phyloP scores from a whole-genome alignment of 1,140 invertebrate genomes.

The Heliothis subflexa region DNA sequence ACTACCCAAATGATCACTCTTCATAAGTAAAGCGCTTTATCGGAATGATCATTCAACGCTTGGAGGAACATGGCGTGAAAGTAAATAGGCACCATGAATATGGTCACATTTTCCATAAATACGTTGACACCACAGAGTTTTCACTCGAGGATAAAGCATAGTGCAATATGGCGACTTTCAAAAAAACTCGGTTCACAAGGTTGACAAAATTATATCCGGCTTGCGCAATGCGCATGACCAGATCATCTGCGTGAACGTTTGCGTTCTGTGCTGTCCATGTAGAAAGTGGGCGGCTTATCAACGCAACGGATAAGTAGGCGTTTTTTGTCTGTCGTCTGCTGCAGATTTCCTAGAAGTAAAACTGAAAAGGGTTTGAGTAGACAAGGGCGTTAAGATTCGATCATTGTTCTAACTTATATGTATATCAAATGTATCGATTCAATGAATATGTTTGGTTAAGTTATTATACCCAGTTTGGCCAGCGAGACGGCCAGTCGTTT shows the following conservation, averaged over 20 bases:
- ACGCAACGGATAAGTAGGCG: constrained; percentile 30
- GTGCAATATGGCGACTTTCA: constrained; percentile 45
- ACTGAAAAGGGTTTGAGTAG: no score
- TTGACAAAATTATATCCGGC: constrained; percentile 62
- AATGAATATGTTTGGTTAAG: constrained; percentile 20
- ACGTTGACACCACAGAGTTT: constrained; percentile 38
- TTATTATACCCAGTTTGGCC: background rate
- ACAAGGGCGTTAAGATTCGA: constrained; percentile 12
- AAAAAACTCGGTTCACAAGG: constrained; percentile 22
- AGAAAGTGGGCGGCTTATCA: constrained; percentile 57
- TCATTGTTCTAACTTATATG: constrained; percentile 3
- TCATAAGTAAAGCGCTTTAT: constrained; percentile 9
- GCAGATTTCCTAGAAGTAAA: constrained; percentile 1
- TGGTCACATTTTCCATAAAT: constrained; percentile 42
- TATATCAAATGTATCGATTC: constrained; percentile 18
- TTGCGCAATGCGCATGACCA: constrained; percentile 60
- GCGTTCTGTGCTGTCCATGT: constrained; percentile 29
- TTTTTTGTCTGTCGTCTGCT: constrained; percentile 24
- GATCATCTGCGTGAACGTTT: constrained; percentile 46
- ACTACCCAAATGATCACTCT: background rate
- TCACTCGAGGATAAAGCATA: constrained; percentile 43
- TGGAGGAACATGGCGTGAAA: constrained; percentile 34
- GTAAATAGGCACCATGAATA: constrained; percentile 40
- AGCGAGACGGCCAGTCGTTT: background rate
- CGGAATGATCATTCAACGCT: constrained; percentile 40